Base-by-base conservation (phyloP, 2,113 vertebrate species). In the Microcebus murinus region DNA sequence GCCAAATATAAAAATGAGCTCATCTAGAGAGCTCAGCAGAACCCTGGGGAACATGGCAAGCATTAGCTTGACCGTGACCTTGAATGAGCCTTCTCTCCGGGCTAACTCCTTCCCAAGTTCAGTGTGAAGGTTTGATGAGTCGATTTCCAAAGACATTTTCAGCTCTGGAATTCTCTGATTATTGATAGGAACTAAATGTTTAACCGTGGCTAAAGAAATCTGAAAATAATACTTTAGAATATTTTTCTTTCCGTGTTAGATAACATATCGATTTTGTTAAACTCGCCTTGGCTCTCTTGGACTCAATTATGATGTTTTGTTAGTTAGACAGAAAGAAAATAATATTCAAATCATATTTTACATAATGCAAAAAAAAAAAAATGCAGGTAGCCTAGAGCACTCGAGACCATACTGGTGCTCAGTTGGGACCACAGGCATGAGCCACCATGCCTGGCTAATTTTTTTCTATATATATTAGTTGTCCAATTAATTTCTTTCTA, bases 301-400 rank as follows among this genome's bases (percentile, higher is more conserved):
- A 91, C 20, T 55, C 52, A 81, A 77, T 77, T 91, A 42, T 12
- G 61, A 76, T 31, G 29, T 79, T 67, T 61, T 57, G 1, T 57
- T 90, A 20, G 34, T 88, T 82, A 90, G 31, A 87, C 39, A 48
- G 57, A 90, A 55, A 86, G 21, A 87, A n/a, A 91, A 92, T 61
- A 70, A 36, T 55, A 42, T 59, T 73, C 39, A 74, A 93, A 82
- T 52, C 10, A 57, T 31, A 87, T 63, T 96, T 88, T 85, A 84
- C 25, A 68, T 79, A 67, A 34, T 73, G 29, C n/a, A 71, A 76
- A 68, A 57, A 65, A 29, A 76, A 68, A 57, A 65, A 29, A 27
- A 31, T 6, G 12, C 39, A 59, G 11, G 1, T 25, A 15, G 12
- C 13, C 57, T 39, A 8, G 8, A 36, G 13, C 31, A 31, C 36